Conservation (phyloP, 2,888 invertebrate species). For the Troides oblongomaculatus region DNA sequence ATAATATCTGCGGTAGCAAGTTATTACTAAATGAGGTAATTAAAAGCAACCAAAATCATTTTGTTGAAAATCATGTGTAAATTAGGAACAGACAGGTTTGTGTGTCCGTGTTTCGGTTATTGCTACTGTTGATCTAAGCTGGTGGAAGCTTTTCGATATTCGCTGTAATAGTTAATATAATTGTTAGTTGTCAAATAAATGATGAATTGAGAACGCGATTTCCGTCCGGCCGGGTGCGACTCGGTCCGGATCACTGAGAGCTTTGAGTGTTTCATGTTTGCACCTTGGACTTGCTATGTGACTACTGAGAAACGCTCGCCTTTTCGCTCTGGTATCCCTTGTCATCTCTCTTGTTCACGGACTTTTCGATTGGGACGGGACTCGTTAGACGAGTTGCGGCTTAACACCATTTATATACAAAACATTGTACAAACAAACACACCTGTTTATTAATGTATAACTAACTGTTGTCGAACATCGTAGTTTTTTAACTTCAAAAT, state of each 20-base stretch:
- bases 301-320: slow-evolving; percentile 77
- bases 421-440: slow-evolving; percentile 22
- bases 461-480: not conserved
- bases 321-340: slow-evolving; percentile 78
- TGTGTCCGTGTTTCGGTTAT: not conserved
- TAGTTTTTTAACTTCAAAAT: not conserved
- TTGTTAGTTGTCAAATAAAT: slow-evolving; percentile 51
- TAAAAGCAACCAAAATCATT: no score
- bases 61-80: no score
- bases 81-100: not conserved
- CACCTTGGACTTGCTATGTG: slow-evolving; percentile 82
- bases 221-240: slow-evolving; percentile 68
- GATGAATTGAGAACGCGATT: slow-evolving; percentile 41
- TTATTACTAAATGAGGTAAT: no score
- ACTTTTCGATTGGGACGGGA: slow-evolving; percentile 74
- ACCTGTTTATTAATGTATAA: not conserved
- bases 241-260: slow-evolving; percentile 74
- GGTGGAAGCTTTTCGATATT: slow-evolving; percentile 48
- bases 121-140: not conserved
- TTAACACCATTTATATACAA: slow-evolving; percentile 15
- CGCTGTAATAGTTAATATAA: slow-evolving; percentile 60
- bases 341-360: slow-evolving; percentile 78
- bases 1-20: no score
- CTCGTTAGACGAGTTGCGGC: slow-evolving; percentile 52
- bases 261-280: slow-evolving; percentile 82